Percentiles rank a stretch among this genome's conserved stretches.
Conservation (phyloP, 2,113 vertebrate genomes). For the Australoheros scitulus region DNA sequence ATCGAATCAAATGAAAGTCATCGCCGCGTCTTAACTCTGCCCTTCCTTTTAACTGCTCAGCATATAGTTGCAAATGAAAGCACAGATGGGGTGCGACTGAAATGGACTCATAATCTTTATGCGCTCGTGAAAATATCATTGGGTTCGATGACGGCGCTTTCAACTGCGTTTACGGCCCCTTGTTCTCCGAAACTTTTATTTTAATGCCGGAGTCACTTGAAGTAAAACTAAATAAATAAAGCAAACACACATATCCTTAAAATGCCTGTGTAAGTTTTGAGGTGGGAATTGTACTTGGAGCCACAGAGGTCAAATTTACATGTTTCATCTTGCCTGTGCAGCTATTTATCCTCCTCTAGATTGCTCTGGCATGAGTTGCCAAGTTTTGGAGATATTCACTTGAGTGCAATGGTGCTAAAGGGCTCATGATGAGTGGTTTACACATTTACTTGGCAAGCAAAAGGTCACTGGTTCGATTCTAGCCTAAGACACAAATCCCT, state of each 20-base stretch:
- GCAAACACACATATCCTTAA: conserved; percentile 16
- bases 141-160: conserved; percentile 82
- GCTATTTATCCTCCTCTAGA: neutral
- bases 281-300: neutral
- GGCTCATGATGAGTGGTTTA: neutral
- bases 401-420: neutral
- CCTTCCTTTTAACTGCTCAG: conserved; percentile 54
- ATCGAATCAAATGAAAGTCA: conserved; percentile 74
- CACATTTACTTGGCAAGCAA: neutral
- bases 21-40: conserved; percentile 20
- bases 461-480: conserved; percentile 2
- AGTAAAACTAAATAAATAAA: conserved; percentile 40
- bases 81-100: conserved; percentile 75
- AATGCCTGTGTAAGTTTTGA: neutral
- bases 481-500: neutral
- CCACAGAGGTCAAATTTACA: neutral
- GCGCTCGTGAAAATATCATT: conserved; percentile 84
- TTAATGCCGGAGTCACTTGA: conserved; percentile 48
- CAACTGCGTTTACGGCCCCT: conserved; percentile 75
- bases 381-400: neutral
- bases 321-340: neutral
- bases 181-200: conserved; percentile 74
- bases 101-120: conserved; percentile 80
- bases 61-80: conserved; percentile 54
- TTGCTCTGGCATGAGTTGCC: neutral